Evolutionary conservation across 1,140 invertebrate species (phyloP).

Genomic region (Epicauta chinensis): DNA sequence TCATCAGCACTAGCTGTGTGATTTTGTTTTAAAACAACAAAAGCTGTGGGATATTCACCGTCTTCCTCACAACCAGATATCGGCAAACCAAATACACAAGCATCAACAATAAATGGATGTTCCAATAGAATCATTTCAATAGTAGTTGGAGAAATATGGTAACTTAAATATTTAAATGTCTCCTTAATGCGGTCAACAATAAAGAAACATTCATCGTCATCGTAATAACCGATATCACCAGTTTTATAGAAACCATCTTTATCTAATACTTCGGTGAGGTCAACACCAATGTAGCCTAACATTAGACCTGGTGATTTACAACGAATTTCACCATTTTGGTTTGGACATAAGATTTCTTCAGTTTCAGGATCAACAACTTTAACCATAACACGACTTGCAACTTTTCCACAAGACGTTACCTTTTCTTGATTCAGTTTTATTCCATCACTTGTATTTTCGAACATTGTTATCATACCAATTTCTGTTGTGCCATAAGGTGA

Average conservation of each 20-base stretch:
- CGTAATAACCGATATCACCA: constrained; percentile 62
- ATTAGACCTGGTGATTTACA: constrained; percentile 45
- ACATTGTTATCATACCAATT: not conserved
- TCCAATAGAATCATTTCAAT: constrained; percentile 58
- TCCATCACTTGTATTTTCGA: not conserved
- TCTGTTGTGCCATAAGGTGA: constrained; percentile 1
- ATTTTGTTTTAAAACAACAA: constrained; percentile 4
- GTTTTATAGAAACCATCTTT: constrained; percentile 56
- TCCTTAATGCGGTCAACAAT: constrained; percentile 66
- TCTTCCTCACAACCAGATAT: not conserved
- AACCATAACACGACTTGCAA: not conserved
- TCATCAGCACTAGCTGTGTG: not conserved
- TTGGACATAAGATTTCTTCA: constrained; percentile 42
- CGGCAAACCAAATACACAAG: constrained; percentile 4
- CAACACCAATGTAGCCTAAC: constrained; percentile 51
- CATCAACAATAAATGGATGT: constrained; percentile 49
- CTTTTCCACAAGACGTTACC: constrained; percentile 2
- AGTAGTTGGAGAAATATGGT: constrained; percentile 46
- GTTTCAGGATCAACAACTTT: constrained; percentile 40
- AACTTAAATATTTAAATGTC: constrained; percentile 61
- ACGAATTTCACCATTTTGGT: constrained; percentile 51
- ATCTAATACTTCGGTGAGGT: constrained; percentile 56
- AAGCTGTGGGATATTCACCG: constrained; percentile 4
- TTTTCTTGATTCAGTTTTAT: not conserved
- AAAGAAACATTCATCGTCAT: constrained; percentile 56